phyloP scores from a whole-genome alignment of 2,888 invertebrate species.

The Philaethria dido region DNA sequence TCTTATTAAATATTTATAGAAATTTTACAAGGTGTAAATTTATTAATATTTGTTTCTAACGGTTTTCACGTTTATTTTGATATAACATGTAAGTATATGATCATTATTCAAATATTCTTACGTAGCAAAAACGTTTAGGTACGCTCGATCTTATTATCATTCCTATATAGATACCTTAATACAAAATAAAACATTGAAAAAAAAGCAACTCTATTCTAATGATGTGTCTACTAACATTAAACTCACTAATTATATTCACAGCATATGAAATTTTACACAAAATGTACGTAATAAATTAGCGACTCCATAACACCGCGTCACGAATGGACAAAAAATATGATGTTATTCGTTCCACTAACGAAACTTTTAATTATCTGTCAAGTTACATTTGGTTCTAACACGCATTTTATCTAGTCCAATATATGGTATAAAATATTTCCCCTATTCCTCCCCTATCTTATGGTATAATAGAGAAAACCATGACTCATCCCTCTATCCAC shows the following conservation, averaged over 20 bases:
- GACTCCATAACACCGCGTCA: slow-evolving; percentile 14
- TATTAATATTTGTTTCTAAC: too few relatives aligned
- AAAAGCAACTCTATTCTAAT: not conserved
- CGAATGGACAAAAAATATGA: slow-evolving; percentile 20
- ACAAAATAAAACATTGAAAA: too few relatives aligned
- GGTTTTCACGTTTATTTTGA: too few relatives aligned
- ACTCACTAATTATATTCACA: not conserved
- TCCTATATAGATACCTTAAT: not conserved
- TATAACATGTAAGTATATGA: too few relatives aligned
- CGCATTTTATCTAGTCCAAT: not conserved
- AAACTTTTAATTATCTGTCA: slow-evolving; percentile 27
- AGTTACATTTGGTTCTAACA: not conserved
- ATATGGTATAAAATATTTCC: not conserved
- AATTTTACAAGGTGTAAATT: too few relatives aligned
- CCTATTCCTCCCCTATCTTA: not conserved
- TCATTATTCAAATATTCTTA: too few relatives aligned
- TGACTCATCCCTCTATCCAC: not conserved
- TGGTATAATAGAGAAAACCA: not conserved
- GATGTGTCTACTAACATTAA: not conserved
- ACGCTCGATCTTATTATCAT: too few relatives aligned
- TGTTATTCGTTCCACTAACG: slow-evolving; percentile 20
- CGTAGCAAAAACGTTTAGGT: too few relatives aligned
- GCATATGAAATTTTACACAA: slow-evolving; percentile 31
- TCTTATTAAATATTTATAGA: too few relatives aligned
- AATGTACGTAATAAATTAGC: slow-evolving; percentile 32